These are phyloP conservation scores for Pangasius larnaudii DNA, from an alignment of 2,797 vertebrate species.

Conservation along the genomic window DNA sequence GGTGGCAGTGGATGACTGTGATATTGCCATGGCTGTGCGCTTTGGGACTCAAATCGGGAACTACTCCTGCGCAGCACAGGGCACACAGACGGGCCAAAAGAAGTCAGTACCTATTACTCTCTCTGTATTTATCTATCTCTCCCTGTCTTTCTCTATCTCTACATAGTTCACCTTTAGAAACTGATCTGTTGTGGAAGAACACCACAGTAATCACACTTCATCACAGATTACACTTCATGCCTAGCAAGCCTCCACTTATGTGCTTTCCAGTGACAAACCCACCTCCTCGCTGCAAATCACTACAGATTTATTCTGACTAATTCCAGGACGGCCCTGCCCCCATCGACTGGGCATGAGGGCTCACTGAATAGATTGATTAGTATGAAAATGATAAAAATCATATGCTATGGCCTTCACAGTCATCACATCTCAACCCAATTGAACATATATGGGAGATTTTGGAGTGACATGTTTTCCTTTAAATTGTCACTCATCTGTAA, in stretches of 20 bases:
- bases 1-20: conserved; percentile 94
- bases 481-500: not conserved
- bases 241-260: not conserved
- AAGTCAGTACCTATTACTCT: conserved; percentile 78
- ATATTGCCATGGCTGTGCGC: conserved; percentile 92
- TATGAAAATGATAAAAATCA: not conserved
- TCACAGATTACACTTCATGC: no score
- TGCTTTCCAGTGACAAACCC: not conserved
- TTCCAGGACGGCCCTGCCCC: not conserved
- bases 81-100: conserved; percentile 94
- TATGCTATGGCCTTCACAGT: not conserved
- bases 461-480: not conserved
- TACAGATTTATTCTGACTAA: not conserved
- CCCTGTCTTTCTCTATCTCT: not conserved
- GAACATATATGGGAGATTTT: not conserved
- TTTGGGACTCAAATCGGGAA: conserved; percentile 90
- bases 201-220: no score
- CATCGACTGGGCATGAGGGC: not conserved
- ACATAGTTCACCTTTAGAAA: not conserved
- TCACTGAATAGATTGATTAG: not conserved
- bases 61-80: conserved; percentile 96
- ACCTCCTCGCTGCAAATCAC: not conserved
- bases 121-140: not conserved
- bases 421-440: not conserved
- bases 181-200: not conserved